These are phyloP conservation scores for Rhinogobius similis DNA, from an alignment of 2,113 vertebrate species.

Conservation along the genomic window DNA sequence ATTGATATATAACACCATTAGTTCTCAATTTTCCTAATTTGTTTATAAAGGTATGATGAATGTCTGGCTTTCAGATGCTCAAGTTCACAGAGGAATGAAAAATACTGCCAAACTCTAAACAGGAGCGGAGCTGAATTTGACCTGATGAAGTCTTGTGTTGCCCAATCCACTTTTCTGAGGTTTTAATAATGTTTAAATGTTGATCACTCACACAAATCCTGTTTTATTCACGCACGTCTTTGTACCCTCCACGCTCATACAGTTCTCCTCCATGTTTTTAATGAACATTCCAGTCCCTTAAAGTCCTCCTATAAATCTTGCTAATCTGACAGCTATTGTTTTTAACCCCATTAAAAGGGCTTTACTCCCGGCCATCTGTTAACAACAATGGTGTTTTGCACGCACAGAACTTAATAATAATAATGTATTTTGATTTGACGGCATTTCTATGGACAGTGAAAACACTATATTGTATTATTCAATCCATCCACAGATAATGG, in stretches of 20 bases:
- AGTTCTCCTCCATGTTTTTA: background rate
- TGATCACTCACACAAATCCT: too few species aligned
- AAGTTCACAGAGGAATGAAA: background rate
- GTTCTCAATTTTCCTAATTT: slow-evolving; percentile 10
- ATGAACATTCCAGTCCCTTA: background rate
- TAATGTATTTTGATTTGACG: too few species aligned
- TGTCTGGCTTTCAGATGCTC: background rate
- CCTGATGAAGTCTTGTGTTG: background rate
- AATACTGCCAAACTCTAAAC: background rate
- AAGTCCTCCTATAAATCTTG: background rate
- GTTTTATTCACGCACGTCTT: too few species aligned
- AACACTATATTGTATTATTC: too few species aligned
- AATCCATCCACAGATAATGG: too few species aligned
- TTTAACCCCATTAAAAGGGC: too few species aligned
- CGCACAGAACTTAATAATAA: too few species aligned
- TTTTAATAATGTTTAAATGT: background rate
- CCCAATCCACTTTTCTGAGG: background rate
- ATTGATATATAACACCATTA: slow-evolving; percentile 10
- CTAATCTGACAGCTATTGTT: too few species aligned
- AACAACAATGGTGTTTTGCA: too few species aligned
- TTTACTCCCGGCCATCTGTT: too few species aligned
- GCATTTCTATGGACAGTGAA: background rate
- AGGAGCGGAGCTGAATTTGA: background rate
- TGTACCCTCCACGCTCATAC: too few species aligned
- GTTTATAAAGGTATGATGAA: slow-evolving; percentile 10